Percentiles rank a stretch among this genome's conserved stretches.
These are phyloP conservation scores for Vidua macroura DNA, from an alignment of 2,113 vertebrate genomes.

Conservation along the genomic window DNA sequence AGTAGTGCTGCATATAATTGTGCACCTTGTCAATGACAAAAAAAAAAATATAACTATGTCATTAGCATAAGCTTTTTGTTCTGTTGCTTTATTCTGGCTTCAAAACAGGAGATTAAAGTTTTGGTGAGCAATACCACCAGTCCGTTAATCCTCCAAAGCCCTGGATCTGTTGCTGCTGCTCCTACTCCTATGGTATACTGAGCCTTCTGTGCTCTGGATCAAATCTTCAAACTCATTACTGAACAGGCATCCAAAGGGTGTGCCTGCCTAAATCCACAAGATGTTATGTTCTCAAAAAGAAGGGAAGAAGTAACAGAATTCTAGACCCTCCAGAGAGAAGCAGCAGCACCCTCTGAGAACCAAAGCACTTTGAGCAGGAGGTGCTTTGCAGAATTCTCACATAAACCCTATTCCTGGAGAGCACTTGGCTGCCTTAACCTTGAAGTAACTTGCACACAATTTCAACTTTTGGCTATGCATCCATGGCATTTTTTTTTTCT, in stretches of 20 bases:
- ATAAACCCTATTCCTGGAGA: background rate
- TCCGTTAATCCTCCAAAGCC: background rate
- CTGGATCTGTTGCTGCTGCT: background rate
- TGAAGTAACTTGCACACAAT: background rate
- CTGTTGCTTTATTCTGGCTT: background rate
- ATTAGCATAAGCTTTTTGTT: background rate
- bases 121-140: background rate
- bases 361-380: background rate
- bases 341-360: background rate
- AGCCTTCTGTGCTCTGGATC: background rate
- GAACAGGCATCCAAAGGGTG: background rate
- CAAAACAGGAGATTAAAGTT: constrained; percentile 14
- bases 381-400: background rate
- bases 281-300: background rate
- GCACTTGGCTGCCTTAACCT: background rate
- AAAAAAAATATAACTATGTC: background rate
- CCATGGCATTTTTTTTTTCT: background rate
- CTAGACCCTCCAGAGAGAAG: background rate
- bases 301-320: background rate
- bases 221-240: background rate
- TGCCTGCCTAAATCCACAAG: background rate
- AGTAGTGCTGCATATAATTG: background rate
- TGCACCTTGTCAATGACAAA: background rate
- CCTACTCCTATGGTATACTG: background rate
- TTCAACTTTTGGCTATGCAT: background rate